These are phyloP conservation scores for Pollenia angustigena DNA, from an alignment of 2,888 invertebrate species.

Conservation along the genomic window DNA sequence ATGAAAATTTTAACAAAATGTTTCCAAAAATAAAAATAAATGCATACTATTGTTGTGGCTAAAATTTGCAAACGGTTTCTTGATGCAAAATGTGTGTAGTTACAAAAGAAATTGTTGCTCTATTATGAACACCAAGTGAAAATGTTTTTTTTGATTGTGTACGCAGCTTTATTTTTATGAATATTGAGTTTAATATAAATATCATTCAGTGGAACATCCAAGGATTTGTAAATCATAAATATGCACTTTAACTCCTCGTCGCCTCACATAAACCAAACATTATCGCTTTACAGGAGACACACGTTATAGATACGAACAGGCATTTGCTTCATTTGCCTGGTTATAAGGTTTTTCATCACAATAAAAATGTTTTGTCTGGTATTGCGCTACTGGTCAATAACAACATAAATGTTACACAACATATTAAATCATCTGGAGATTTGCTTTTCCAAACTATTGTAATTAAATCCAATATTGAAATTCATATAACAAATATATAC, in stretches of 20 bases:
- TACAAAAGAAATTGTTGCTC: too few species aligned
- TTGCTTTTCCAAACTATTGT: constrained; percentile 19
- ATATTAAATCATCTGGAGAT: not conserved
- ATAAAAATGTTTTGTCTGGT: constrained; percentile 7
- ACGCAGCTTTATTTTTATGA: constrained; percentile 14
- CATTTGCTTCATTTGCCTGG: constrained; percentile 13
- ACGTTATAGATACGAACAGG: not conserved
- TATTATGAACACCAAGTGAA: too few species aligned
- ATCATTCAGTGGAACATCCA: constrained; percentile 47
- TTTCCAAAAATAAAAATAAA: too few species aligned
- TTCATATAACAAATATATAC: constrained; percentile 18
- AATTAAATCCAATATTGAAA: constrained; percentile 3
- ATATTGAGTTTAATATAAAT: constrained; percentile 14
- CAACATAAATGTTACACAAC: constrained; percentile 8
- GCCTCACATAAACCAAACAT: constrained; percentile 20
- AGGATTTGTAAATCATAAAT: constrained; percentile 22
- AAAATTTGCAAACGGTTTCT: too few species aligned
- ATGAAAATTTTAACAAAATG: too few species aligned
- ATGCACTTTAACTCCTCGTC: constrained; percentile 16
- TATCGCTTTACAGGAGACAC: constrained; percentile 11
- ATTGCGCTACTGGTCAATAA: constrained; percentile 11
- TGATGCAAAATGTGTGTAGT: too few species aligned
- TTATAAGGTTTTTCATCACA: constrained; percentile 24
- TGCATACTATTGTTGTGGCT: too few species aligned
- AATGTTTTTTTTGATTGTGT: too few species aligned